phyloP scores from a whole-genome alignment of 1,140 invertebrate species.

The Platyura marginata region DNA sequence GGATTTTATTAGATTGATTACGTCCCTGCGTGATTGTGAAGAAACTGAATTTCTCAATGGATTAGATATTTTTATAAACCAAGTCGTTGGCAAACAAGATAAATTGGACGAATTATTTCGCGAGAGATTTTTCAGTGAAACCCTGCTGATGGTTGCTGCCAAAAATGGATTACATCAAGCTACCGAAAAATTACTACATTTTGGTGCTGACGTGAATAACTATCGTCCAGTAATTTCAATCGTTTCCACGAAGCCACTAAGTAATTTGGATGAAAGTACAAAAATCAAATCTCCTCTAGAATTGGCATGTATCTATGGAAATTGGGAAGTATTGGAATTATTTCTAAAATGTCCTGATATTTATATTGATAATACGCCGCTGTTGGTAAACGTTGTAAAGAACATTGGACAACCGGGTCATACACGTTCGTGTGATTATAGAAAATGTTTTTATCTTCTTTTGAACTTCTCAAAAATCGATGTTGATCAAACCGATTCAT shows the following conservation, averaged over 20 bases:
- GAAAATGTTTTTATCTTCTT: not conserved
- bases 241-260: not conserved
- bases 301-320: not conserved
- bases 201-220: slow-evolving; percentile 30
- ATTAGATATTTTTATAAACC: slow-evolving; percentile 18
- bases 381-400: not conserved
- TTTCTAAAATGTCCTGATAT: not conserved
- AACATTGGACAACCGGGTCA: not conserved
- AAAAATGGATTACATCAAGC: slow-evolving; percentile 35
- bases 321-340: not conserved
- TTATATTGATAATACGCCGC: not conserved
- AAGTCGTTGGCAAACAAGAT: not conserved
- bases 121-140: slow-evolving; percentile 30
- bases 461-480: slow-evolving; percentile 28
- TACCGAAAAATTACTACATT: slow-evolving; percentile 31
- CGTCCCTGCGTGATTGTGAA: slow-evolving; percentile 32
- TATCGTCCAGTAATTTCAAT: not conserved
- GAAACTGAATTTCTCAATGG: slow-evolving; percentile 34
- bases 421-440: not conserved
- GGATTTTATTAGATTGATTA: slow-evolving; percentile 29
- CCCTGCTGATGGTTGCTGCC: slow-evolving; percentile 38
- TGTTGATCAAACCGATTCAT: slow-evolving; percentile 46
- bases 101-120: slow-evolving; percentile 4
- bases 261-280: not conserved
- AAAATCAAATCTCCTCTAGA: not conserved